Evolutionary conservation across 2,888 invertebrate species (phyloP).

Genomic region (Pemphredon lugubris): DNA sequence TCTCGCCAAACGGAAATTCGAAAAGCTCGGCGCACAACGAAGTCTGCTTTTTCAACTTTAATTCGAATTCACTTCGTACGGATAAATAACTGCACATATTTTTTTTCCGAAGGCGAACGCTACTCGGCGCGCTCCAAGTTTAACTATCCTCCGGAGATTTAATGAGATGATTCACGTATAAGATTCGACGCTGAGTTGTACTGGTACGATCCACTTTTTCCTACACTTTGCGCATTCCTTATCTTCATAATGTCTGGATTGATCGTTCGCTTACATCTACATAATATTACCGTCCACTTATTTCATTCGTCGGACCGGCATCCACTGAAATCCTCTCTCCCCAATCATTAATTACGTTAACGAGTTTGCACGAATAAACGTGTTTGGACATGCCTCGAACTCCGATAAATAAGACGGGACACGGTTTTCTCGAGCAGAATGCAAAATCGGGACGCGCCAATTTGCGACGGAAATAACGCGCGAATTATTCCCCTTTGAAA

Average conservation of each 20-base stretch:
- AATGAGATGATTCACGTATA: constrained; percentile 5
- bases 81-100: no score
- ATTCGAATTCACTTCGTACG: neutral
- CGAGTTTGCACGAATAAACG: constrained; percentile 33
- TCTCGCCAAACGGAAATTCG: neutral
- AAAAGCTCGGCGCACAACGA: neutral
- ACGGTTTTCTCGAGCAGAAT: no score
- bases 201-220: constrained; percentile 27
- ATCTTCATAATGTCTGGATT: constrained; percentile 47
- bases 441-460: no score
- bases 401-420: neutral
- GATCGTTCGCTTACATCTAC: constrained; percentile 47
- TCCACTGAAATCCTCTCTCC: constrained; percentile 44
- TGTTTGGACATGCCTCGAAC: neutral
- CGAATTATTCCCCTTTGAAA: no score
- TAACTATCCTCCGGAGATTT: neutral
- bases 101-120: constrained; percentile 10
- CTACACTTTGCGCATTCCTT: constrained; percentile 16
- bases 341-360: constrained; percentile 53
- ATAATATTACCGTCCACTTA: constrained; percentile 55
- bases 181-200: neutral
- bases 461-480: no score
- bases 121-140: constrained; percentile 6
- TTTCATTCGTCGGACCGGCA: constrained; percentile 28
- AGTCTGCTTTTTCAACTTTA: neutral